Base-by-base conservation (phyloP, 2,797 vertebrate genomes). In the Tapera naevia region DNA sequence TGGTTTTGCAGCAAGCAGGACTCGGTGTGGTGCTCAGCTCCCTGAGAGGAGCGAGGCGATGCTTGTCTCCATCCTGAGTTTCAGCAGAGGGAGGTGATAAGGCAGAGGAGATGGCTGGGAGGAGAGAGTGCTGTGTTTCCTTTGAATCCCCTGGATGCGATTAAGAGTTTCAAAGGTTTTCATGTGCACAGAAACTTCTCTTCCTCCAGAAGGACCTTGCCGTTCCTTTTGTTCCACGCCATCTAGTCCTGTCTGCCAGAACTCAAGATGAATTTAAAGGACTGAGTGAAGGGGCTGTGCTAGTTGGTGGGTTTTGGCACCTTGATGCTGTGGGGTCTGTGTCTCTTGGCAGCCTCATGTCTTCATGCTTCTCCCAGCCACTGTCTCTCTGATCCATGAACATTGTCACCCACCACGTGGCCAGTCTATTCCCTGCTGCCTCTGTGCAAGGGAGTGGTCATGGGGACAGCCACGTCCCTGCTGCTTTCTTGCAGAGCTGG, bases 351-450 rank as follows among this genome's bases (percentile, higher is more conserved):
- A 91, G 67, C 86, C 56, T 66, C 24, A 2, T 75, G 71, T 74
- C 78, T 9, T 64, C 13, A 1, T 2, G 2, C 9, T 35, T 45
- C 4, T 67, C 30, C 50, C 69, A 72, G 60, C 51, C 9, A 2
- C 48, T 3, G 1, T 17, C 7, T 66, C 43, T 51, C 45, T 45
- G 76, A 41, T 48, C 80, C 73, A 6, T 0, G 0, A n/a, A 17
- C 61, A 23, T 39, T 2, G 0, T 62, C 23, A 48, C 32, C 9
- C 22, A 17, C 64, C 0, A 0, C 0, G 1, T 41, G 67, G 16
- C 61, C 57, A 9, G 53, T 18, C 65, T 24, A 2, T 56, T 48
- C 66, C 74, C 30, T 74, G 43, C 57, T 2, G 2, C 24, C 4
- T 61, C 41, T 57, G 46, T 78, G 70, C 57, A 14, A 54, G 43